Evolutionary conservation across 2,888 invertebrate species (phyloP).

Genomic region (Caenorhabditis sp.): DNA sequence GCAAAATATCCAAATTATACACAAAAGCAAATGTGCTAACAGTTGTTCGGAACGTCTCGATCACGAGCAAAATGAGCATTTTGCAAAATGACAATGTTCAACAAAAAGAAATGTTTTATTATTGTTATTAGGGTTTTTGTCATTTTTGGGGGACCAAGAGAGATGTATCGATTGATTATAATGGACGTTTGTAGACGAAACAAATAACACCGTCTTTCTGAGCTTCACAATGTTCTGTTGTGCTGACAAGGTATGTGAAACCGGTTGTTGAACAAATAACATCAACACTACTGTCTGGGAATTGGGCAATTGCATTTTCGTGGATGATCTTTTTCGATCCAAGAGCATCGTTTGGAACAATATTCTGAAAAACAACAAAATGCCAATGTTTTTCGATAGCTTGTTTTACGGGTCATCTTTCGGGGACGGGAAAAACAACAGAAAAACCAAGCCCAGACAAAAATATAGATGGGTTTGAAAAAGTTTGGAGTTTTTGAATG

Average conservation of each 20-base stretch:
- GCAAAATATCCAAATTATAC: conserved; percentile 37
- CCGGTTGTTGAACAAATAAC: conserved; percentile 56
- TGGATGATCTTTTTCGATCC: conserved; percentile 52
- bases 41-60: neutral
- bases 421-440: too few species aligned
- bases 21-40: conserved; percentile 30
- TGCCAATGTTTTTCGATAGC: too few species aligned
- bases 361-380: conserved; percentile 38
- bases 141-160: neutral
- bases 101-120: neutral
- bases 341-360: conserved; percentile 46
- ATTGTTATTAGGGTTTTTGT: neutral
- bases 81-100: neutral
- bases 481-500: too few species aligned
- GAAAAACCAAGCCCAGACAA: too few species aligned
- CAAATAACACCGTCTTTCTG: conserved; percentile 57
- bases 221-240: conserved; percentile 56
- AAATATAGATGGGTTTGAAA: too few species aligned
- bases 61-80: neutral
- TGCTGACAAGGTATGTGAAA: conserved; percentile 54
- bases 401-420: too few species aligned
- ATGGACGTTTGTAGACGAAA: conserved; percentile 52
- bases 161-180: conserved; percentile 9
- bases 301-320: conserved; percentile 38
- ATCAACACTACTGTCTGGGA: conserved; percentile 49